Evolutionary conservation across 2,888 invertebrate genomes (phyloP), one percentile per base, ranked within the genome.

Genomic region (Nemoura dubitans): DNA sequence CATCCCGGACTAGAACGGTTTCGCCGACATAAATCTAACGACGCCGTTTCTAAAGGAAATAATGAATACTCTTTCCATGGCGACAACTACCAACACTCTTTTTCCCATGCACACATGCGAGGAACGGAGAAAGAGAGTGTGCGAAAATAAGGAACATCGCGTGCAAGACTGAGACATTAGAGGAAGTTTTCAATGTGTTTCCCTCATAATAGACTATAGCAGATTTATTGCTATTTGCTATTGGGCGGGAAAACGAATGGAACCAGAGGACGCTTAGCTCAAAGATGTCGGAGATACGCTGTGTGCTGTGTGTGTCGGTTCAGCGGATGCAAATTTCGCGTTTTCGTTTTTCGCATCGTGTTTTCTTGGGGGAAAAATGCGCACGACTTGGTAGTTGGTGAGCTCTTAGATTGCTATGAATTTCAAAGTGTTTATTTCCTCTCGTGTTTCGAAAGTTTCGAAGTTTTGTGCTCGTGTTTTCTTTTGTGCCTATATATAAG

Each of bases 41-140:
- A 26, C 59, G 43, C 59, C 84, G 43, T 28, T 84, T 76, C 59
- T 27, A 84, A 84, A 84, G 84, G 84, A 84, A 83, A 84, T 84
- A 84, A 84, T 84, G 43, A 84, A 84, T 59, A 29, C 76, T 29
- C 29, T 28, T 84, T 25, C 43, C 36, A 82, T 25, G 30, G n/a
- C 59, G 43, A 83, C 25, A 25, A 80, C 25, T 36, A 80, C 80
- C 80, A 27, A 80, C 27, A 80, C 80, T 27, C 27, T 80, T 36
- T 36, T 36, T n/a, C n/a, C 36, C 36, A 6, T 36, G 36, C 59
- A 59, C 59, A 21, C 59, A 59, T 59, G 59, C 59, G 14, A 21
- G 59, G 14, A 59, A 10, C 14, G 14, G 59, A 21, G 59, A 59
- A 16, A 1, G 59, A 59, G 59, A 10, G 59, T 7, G 59, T 7